Evolutionary conservation across 2,888 invertebrate species (phyloP).

Genomic region (Cotesia congregata): DNA sequence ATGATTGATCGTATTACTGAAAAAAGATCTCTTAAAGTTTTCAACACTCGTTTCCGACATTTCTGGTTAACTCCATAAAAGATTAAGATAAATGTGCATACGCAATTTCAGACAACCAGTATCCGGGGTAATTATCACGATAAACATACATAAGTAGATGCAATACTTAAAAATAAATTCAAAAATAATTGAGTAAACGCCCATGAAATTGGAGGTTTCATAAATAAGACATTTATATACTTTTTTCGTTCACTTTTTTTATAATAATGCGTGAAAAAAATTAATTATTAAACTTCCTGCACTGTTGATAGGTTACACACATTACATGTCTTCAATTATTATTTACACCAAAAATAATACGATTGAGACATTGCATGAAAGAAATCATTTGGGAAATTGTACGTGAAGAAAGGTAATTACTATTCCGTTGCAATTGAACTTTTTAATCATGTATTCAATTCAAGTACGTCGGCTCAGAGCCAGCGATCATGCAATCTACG

Average conservation of each 20-base stretch:
- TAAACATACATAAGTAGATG: neutral
- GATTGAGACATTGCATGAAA: neutral
- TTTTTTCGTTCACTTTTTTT: neutral
- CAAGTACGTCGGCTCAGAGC: neutral
- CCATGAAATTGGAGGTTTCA: slow-evolving; percentile 9
- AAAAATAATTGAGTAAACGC: slow-evolving; percentile 15
- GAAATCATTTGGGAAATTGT: neutral
- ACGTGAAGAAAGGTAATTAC: neutral
- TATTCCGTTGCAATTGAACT: neutral
- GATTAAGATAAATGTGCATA: slow-evolving; percentile 17
- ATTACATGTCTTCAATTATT: neutral
- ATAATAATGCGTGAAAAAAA: neutral
- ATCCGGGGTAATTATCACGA: slow-evolving; percentile 17
- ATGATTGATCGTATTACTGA: neutral
- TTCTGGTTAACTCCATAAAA: neutral
- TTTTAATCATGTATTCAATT: neutral
- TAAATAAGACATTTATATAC: slow-evolving; percentile 5
- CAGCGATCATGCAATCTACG: neutral
- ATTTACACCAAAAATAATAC: neutral
- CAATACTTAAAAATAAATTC: slow-evolving; percentile 4
- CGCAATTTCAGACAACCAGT: slow-evolving; percentile 10
- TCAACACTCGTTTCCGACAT: slow-evolving; percentile 4
- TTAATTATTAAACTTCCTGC: neutral
- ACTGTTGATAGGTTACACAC: neutral
- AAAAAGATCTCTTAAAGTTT: neutral